Evolutionary conservation across 1,140 invertebrate species (phyloP), one percentile per base, ranked within the genome.

Genomic region (Bombus vancouverensis): DNA sequence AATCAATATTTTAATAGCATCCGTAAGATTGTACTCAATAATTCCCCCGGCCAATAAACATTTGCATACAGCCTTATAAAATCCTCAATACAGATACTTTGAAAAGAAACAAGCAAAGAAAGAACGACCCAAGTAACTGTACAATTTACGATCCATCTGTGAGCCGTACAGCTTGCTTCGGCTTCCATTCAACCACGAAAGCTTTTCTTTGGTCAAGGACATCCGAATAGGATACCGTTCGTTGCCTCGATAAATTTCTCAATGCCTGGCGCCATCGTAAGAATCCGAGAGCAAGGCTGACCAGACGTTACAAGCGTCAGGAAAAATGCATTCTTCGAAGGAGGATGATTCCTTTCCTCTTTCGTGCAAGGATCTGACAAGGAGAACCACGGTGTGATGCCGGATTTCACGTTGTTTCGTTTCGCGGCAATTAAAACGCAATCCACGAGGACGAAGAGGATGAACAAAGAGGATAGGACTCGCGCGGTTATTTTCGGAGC

Each of bases 161-260:
- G 8, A n/a, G 6, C 25, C 3, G 44, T n/a, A 4, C 37, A 18
- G 34, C 53, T 59, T 28, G 22, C 34, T 39, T 57, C 75, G 42
- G 15, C 59, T 59, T 76, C 12, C 25, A 37, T 39, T 59, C n/a
- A 9, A 8, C 10, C 42, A 34, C 44, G n/a, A 78, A 78, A 78
- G 28, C 42, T 79, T 32, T 68, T 32, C n/a, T 28, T 47, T 32
- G 59, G n/a, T n/a, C 10, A 15, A 65, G 59, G 59, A 66, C 62
- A 66, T 44, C 39, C 76, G 42, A 66, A 66, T 66, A 76, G 77
- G 42, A 66, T 66, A 79, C 62, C 78, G 66, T 47, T 47, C 68
- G 65, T 72, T 34, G 79, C 68, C 79, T 81, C 79, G 44, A 81
- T 73, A 68, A 83, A 83, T 83, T 71, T 28, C 53, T 39, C 57